Evolutionary conservation across 2,888 invertebrate species (phyloP).

Genomic region (Stomorhina lunata): DNA sequence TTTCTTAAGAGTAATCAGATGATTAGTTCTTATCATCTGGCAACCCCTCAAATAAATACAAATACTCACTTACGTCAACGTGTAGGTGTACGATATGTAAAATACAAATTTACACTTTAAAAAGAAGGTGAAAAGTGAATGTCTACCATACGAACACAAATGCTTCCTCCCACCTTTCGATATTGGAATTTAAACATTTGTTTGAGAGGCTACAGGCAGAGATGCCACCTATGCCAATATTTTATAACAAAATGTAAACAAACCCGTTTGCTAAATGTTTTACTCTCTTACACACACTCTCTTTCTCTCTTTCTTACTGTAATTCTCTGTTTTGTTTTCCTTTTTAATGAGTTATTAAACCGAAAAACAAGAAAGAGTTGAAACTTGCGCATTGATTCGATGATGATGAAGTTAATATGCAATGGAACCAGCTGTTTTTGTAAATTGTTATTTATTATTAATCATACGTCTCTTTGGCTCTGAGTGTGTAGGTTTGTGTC

Average conservation of each 20-base stretch:
- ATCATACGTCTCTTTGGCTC: not conserved
- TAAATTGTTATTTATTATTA: constrained; percentile 11
- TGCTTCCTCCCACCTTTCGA: not conserved
- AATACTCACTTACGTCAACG: not conserved
- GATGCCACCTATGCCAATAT: no score
- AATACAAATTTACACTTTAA: not conserved
- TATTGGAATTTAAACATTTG: not conserved
- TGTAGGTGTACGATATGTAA: constrained; percentile 7
- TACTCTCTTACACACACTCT: not conserved
- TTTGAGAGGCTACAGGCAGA: not conserved
- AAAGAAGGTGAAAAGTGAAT: constrained; percentile 21
- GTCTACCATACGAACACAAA: not conserved
- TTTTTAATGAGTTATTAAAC: no score
- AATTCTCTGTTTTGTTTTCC: not conserved
- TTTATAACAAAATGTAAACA: constrained; percentile 43
- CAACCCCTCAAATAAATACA: not conserved
- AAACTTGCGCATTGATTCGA: constrained; percentile 49
- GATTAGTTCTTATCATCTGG: not conserved
- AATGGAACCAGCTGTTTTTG: constrained; percentile 42
- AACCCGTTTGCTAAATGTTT: not conserved
- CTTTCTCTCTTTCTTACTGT: not conserved
- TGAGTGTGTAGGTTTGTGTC: not conserved
- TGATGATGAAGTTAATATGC: constrained; percentile 37
- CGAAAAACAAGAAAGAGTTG: constrained; percentile 27
- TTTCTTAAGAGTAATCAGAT: not conserved